These are phyloP conservation scores for Troides oblongomaculatus DNA, from an alignment of 2,888 invertebrate genomes.

Conservation along the genomic window DNA sequence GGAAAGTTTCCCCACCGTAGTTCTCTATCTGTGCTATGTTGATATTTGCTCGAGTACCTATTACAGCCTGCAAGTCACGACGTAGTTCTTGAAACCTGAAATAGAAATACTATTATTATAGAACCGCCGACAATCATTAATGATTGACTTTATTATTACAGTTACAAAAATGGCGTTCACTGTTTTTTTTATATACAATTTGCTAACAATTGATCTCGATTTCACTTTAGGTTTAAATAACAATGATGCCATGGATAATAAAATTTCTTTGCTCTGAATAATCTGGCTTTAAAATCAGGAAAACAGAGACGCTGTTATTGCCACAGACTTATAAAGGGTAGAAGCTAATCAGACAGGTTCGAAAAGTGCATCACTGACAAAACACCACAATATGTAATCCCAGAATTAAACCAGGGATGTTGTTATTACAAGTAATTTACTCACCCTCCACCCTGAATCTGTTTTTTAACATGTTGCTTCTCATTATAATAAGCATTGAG, in stretches of 20 bases:
- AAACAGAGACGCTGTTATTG: too few relatives aligned
- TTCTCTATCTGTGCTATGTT: slow-evolving; percentile 97
- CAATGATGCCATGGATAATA: too few relatives aligned
- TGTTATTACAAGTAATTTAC: not conserved
- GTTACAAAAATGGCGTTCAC: too few relatives aligned
- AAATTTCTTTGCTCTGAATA: too few relatives aligned
- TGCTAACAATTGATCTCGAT: too few relatives aligned
- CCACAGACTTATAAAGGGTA: too few relatives aligned
- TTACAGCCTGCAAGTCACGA: slow-evolving; percentile 95
- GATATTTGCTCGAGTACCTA: slow-evolving; percentile 94
- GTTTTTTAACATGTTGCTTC: slow-evolving; percentile 96
- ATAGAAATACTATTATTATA: slow-evolving; percentile 9
- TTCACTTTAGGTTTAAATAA: too few relatives aligned
- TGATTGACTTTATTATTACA: not conserved
- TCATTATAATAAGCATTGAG: slow-evolving; percentile 93
- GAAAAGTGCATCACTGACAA: too few relatives aligned
- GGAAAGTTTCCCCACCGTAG: slow-evolving; percentile 97
- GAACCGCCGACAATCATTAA: not conserved
- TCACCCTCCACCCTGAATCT: slow-evolving; percentile 92
- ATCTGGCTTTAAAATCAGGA: too few relatives aligned
- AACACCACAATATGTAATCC: not conserved
- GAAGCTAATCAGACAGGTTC: too few relatives aligned
- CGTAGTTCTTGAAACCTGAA: slow-evolving; percentile 94
- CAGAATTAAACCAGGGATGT: not conserved
- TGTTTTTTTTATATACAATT: not conserved